phyloP scores from a whole-genome alignment of 1,140 invertebrate genomes.

The Lasioglossum baleicum region DNA sequence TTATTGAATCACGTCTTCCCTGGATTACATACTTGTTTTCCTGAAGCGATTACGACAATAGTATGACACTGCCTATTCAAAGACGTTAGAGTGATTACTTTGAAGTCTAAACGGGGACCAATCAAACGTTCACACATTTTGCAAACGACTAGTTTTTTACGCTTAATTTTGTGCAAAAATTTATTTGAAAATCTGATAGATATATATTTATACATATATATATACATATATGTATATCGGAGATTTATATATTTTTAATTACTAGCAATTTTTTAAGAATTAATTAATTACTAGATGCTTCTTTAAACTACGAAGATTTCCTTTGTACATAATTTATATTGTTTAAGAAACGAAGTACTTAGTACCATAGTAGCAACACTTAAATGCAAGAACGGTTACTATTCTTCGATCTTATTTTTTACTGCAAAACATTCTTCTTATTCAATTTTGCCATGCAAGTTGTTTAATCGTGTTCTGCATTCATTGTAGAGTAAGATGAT shows the following conservation, averaged over 20 bases:
- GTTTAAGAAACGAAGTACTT: neutral
- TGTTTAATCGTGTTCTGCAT: conserved; percentile 23
- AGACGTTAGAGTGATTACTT: neutral
- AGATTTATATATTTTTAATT: conserved; percentile 11
- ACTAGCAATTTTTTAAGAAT: neutral
- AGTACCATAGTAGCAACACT: neutral
- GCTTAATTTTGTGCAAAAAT: neutral
- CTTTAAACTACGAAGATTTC: neutral
- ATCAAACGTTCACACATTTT: conserved; percentile 13
- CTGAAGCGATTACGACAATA: conserved; percentile 23
- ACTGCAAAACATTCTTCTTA: conserved; percentile 5
- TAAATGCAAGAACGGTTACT: neutral
- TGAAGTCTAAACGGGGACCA: neutral
- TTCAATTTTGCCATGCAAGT: conserved; percentile 26
- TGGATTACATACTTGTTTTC: neutral
- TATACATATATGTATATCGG: neutral
- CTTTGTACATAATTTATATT: neutral
- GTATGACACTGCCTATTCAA: neutral
- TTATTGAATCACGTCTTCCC: conserved; percentile 26
- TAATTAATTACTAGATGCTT: neutral
- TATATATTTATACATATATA: neutral
- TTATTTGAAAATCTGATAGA: neutral
- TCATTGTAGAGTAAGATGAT: conserved; percentile 35
- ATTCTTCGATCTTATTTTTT: conserved; percentile 2
- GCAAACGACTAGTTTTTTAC: conserved; percentile 11